Evolutionary conservation across 2,113 vertebrate species (phyloP), one percentile per base, ranked within the genome.

Genomic region (Microcebus tavaratra): DNA sequence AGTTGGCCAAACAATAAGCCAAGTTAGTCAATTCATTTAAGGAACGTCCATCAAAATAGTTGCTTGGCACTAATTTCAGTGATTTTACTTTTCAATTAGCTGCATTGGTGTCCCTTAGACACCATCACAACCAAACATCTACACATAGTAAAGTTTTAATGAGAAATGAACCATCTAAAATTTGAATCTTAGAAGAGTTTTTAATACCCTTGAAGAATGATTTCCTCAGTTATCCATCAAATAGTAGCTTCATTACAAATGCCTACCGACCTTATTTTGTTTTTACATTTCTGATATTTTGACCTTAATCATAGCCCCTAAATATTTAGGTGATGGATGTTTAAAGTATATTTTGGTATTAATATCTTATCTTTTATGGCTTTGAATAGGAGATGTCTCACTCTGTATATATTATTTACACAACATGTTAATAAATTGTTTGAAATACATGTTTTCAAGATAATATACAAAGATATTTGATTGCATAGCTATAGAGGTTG

Each of bases 1-100:
- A 90, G 67, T n/a, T 67, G 81, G 68, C 73, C 67, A 91, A 96
- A 72, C 36, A 93, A 70, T 14, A 63, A 91, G 63, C 79, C 75
- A 90, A 63, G 29, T 63, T 34, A 83, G 68, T 95, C 73, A 79
- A 86, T 42, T 95, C 86, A 76, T 27, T 93, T 68, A 72, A 79
- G 65, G 57, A 90, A 92, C 5, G 61, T 83, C 85, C 48, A 75
- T 94, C 63, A 87, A 50, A 45, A 63, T 31, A 87, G 63, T 50
- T 80, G 25, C 76, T 78, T 75, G 42, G 79, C 42, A 61, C 25
- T 34, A 39, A 94, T 59, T 6, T 50, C 45, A 55, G 50, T 79
- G 34, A n/a, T 55, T 55, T 95, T 10, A 12, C 11, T 87, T 94
- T 55, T 86, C 73, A 86, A 29, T 31, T 53, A 39, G 72, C 63